Percentiles rank a stretch among this genome's conserved stretches.
These are phyloP conservation scores for Danio aesculapii DNA, from an alignment of 2,797 vertebrate genomes.

Conservation along the genomic window DNA sequence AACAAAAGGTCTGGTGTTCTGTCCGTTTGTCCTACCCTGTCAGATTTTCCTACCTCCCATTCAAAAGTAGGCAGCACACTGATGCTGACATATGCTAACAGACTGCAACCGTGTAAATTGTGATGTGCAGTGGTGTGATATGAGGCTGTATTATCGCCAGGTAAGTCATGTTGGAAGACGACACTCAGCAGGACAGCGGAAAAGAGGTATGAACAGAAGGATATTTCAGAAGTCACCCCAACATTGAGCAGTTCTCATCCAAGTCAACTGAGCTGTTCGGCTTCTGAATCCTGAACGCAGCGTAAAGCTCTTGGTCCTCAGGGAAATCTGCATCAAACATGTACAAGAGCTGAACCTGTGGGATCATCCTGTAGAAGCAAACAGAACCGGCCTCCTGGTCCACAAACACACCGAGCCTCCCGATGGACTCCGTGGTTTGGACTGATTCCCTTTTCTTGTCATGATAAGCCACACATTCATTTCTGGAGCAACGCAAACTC, in stretches of 20 bases:
- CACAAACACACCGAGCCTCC: conserved; percentile 1
- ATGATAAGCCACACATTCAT: background rate
- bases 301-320: conserved; percentile 9
- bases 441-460: background rate
- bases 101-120: too few relatives aligned
- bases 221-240: too few relatives aligned
- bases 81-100: background rate
- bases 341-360: background rate
- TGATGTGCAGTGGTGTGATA: too few relatives aligned
- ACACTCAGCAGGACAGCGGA: too few relatives aligned
- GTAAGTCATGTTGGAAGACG: too few relatives aligned
- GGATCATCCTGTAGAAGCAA: conserved; percentile 25
- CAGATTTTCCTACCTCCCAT: too few relatives aligned
- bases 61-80: too few relatives aligned
- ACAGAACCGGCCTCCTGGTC: conserved; percentile 15
- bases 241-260: too few relatives aligned
- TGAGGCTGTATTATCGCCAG: too few relatives aligned
- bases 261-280: background rate
- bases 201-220: too few relatives aligned
- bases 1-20: too few relatives aligned
- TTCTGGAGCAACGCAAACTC: conserved; percentile 23
- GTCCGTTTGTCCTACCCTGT: too few relatives aligned
- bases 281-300: conserved; percentile 29
- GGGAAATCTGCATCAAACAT: conserved; percentile 12
- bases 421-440: background rate